Conservation (phyloP, 1,140 invertebrate genomes). For the Vanessa atalanta region DNA sequence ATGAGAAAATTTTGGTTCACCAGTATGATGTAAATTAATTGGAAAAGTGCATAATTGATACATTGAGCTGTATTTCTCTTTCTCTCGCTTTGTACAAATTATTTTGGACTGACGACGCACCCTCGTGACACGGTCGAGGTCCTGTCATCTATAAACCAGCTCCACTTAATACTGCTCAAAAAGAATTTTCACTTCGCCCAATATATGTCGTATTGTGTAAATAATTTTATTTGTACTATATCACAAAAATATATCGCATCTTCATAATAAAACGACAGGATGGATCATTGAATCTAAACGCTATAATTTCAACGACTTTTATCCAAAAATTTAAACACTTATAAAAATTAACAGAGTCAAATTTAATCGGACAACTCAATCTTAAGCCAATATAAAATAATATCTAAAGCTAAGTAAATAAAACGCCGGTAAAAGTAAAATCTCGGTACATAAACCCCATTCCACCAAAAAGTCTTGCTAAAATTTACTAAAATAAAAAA, state of each 20-base stretch:
- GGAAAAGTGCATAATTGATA: too few species aligned
- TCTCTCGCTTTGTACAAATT: background rate
- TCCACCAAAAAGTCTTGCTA: background rate
- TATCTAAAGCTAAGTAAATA: constrained; percentile 51
- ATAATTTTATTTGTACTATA: constrained; percentile 78
- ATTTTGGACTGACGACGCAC: background rate
- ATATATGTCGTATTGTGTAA: constrained; percentile 39
- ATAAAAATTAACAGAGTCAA: constrained; percentile 38
- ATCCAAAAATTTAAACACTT: background rate
- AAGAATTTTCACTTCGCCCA: constrained; percentile 32
- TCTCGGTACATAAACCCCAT: background rate
- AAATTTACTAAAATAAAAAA: background rate
- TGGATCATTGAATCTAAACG: constrained; percentile 25
- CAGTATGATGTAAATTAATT: too few species aligned
- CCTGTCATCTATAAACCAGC: constrained; percentile 32
- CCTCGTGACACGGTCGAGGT: constrained; percentile 8
- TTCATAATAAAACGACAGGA: constrained; percentile 36
- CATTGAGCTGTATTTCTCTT: background rate
- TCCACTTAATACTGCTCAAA: constrained; percentile 52
- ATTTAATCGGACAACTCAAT: constrained; percentile 49
- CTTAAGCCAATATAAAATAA: constrained; percentile 62
- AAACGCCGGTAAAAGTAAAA: constrained; percentile 42
- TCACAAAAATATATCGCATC: constrained; percentile 64
- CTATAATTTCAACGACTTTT: constrained; percentile 11
- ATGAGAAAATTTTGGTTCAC: too few species aligned